Evolutionary conservation across 2,113 vertebrate species (phyloP), one percentile per base, ranked within the genome.

Genomic region (Xyliphius kryptos): DNA sequence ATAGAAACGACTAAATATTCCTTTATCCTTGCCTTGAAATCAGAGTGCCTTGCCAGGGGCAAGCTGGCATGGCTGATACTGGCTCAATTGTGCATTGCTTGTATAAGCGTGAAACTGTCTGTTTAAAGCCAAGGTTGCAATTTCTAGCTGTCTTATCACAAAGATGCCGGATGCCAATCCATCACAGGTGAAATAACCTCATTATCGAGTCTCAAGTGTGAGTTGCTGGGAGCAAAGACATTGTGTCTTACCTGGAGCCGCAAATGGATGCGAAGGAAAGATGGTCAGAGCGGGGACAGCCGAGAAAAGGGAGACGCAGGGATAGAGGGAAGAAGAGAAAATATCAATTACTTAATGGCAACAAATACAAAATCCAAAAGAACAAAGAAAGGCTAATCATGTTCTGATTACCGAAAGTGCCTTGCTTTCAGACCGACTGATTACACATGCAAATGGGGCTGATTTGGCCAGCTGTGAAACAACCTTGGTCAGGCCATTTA

Each of bases 191-290:
- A 64, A 64, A 44, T 20, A 26, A 15, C 36, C 56, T 56, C 44
- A 46, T 68, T 64, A 72, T 54, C 50, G 48, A 54, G 43, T 60
- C 49, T 63, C 12, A 55, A 44, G 52, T 15, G 19, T 17, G 53
- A 26, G 48, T 47, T 6, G 59, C 58, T 50, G 32, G 9, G 53
- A 70, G 47, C n/a, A 12, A 47, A 61, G 37, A 20, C 20, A 16
- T 15, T 13, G 41, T 60, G 50, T 70, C 72, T 74, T 74, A 74
- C 72, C 72, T 74, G 61, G 68, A 61, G 61, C 50, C 47, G 56
- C 13, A 43, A 53, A 38, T 32, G 16, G 50, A 7, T 1, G 4
- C 9, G 20, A 9, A 44, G 47, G 21, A 3, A 41, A 59, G 60
- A 59, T 63, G 41, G 56, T 40, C 43, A 37, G 43, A 46, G 22